Conservation (phyloP, 2,797 vertebrate genomes). For the Steatocranus sp. region DNA sequence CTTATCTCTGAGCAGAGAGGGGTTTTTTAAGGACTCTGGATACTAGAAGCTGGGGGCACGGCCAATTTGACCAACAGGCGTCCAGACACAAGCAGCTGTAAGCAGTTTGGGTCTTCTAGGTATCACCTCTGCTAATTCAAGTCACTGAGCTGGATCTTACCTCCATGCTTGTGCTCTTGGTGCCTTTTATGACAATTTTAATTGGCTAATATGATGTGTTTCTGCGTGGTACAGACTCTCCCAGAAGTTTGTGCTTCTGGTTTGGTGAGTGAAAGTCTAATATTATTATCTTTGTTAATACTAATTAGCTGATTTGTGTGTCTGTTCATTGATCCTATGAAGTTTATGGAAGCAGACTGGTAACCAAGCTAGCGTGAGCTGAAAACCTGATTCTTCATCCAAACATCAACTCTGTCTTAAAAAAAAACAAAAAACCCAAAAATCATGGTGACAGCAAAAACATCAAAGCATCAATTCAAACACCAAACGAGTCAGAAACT, state of each 20-base stretch:
- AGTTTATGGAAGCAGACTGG: not conserved
- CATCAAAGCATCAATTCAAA: not conserved
- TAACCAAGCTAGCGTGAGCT: not conserved
- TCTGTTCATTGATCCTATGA: not conserved
- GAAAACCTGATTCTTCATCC: not conserved
- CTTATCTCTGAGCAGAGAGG: not conserved
- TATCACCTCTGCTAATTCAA: not conserved
- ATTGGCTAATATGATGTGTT: not conserved
- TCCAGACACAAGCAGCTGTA: not conserved
- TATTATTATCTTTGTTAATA: not conserved
- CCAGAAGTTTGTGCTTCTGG: not conserved
- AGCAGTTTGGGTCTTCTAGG: not conserved
- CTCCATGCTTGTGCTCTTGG: not conserved
- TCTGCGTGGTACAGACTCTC: not conserved
- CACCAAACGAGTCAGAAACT: rapidly evolving
- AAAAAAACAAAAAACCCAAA: too few relatives aligned
- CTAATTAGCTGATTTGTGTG: not conserved
- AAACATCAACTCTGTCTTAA: not conserved
- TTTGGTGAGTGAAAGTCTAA: not conserved
- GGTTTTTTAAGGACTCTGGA: not conserved
- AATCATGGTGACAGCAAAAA: not conserved
- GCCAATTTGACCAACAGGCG: not conserved
- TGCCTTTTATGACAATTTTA: not conserved
- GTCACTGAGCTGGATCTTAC: not conserved
- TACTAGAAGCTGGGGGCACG: not conserved